Conservation (phyloP, 2,113 vertebrate species). For the Sylvia atricapilla region DNA sequence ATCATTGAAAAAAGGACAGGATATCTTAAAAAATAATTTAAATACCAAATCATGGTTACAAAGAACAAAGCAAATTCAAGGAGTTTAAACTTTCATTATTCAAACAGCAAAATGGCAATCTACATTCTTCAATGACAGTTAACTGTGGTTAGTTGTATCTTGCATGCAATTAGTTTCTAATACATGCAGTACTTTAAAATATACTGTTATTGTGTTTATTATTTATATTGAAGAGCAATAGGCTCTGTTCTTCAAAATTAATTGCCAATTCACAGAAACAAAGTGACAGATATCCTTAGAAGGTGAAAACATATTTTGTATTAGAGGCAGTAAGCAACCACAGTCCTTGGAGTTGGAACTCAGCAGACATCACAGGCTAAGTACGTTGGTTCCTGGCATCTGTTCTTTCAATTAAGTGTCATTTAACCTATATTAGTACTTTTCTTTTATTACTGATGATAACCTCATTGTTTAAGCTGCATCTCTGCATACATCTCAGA, state of each 20-base stretch:
- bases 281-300: neutral
- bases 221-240: neutral
- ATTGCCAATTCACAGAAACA: neutral
- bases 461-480: neutral
- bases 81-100: slow-evolving; percentile 44
- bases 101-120: slow-evolving; percentile 29
- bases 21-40: slow-evolving; percentile 53
- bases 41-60: slow-evolving; percentile 40
- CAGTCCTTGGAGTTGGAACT: neutral
- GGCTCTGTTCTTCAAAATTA: slow-evolving; percentile 23
- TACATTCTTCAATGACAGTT: slow-evolving; percentile 43
- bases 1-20: neutral
- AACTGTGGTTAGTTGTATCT: slow-evolving; percentile 18
- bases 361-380: neutral
- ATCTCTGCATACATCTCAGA: neutral
- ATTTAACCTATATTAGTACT: neutral
- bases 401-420: neutral
- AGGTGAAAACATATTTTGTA: neutral
- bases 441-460: neutral
- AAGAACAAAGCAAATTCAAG: slow-evolving; percentile 24
- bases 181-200: slow-evolving; percentile 10
- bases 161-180: slow-evolving; percentile 46
- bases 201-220: slow-evolving; percentile 16
- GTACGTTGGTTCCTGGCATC: neutral
- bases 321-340: neutral